Evolutionary conservation across 1,140 invertebrate species (phyloP).

Genomic region (Drosophila micromelanica): DNA sequence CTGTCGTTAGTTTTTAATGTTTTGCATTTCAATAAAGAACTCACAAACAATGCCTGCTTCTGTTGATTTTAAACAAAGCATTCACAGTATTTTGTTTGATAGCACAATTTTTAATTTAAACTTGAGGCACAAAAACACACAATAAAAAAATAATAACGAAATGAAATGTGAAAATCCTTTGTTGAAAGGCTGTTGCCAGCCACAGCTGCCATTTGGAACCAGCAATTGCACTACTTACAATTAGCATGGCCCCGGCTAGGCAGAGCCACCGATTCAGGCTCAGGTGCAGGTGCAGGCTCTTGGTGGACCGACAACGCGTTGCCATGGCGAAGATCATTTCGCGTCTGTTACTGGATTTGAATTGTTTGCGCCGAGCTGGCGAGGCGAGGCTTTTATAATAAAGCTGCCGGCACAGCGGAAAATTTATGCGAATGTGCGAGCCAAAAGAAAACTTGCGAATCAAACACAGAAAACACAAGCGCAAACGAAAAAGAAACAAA

Average conservation of each 20-base stretch:
- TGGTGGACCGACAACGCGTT: slow-evolving; percentile 38
- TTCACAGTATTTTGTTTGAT: neutral
- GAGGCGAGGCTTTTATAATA: slow-evolving; percentile 77
- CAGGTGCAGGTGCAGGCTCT: slow-evolving; percentile 1
- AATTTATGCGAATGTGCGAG: slow-evolving; percentile 74
- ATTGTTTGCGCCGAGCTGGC: slow-evolving; percentile 70
- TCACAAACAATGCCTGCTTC: too few species aligned
- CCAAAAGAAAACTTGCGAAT: slow-evolving; percentile 46
- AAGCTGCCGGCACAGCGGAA: slow-evolving; percentile 71
- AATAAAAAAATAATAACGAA: slow-evolving; percentile 5
- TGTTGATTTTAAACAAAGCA: neutral
- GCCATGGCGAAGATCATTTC: slow-evolving; percentile 65
- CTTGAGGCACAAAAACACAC: slow-evolving; percentile 6
- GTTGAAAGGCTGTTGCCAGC: neutral
- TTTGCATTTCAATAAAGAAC: too few species aligned
- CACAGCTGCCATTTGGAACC: neutral
- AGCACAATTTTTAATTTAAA: neutral
- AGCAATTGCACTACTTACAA: slow-evolving; percentile 27
- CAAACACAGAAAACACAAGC: slow-evolving; percentile 40
- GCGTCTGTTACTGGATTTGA: slow-evolving; percentile 66
- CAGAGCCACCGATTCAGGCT: slow-evolving; percentile 21
- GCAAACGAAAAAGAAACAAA: neutral
- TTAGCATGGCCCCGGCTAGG: slow-evolving; percentile 18
- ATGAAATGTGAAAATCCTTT: neutral
- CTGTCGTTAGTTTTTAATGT: neutral